Percentiles rank a stretch among this genome's conserved stretches.
These are phyloP conservation scores for Polypterus bichir DNA, from an alignment of 2,113 vertebrate species.

Conservation along the genomic window DNA sequence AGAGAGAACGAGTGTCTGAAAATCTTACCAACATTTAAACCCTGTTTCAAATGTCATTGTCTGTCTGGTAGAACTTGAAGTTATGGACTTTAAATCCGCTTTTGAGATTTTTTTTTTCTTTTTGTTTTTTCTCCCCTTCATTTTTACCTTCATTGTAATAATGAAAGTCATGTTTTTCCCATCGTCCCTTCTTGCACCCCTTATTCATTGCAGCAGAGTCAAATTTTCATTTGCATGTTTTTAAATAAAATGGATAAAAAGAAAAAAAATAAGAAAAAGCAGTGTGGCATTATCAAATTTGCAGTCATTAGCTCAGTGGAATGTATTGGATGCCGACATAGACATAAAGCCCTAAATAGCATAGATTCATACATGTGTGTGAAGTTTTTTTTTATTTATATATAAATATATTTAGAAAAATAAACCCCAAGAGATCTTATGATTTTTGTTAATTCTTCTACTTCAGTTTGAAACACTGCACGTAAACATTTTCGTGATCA, in stretches of 20 bases:
- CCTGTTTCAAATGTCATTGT: conserved; percentile 38
- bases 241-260: conserved; percentile 15
- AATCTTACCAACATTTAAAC: conserved; percentile 21
- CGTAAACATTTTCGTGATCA: too few relatives aligned
- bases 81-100: conserved; percentile 36
- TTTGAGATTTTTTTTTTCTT: conserved; percentile 26
- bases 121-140: conserved; percentile 12
- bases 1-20: conserved; percentile 13
- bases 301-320: too few relatives aligned
- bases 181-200: conserved; percentile 17
- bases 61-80: conserved; percentile 35
- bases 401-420: too few relatives aligned
- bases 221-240: conserved; percentile 45
- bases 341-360: too few relatives aligned
- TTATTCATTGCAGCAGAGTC: conserved; percentile 1
- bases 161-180: conserved; percentile 11
- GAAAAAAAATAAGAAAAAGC: conserved; percentile 4
- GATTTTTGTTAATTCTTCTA: too few relatives aligned
- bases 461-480: too few relatives aligned
- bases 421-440: too few relatives aligned
- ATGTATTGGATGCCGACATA: too few relatives aligned
- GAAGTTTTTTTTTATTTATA: too few relatives aligned
- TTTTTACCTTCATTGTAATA: too few relatives aligned
- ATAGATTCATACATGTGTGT: too few relatives aligned
- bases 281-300: conserved; percentile 5